Conservation (phyloP, 2,888 invertebrate species). For the Rutpela maculata region DNA sequence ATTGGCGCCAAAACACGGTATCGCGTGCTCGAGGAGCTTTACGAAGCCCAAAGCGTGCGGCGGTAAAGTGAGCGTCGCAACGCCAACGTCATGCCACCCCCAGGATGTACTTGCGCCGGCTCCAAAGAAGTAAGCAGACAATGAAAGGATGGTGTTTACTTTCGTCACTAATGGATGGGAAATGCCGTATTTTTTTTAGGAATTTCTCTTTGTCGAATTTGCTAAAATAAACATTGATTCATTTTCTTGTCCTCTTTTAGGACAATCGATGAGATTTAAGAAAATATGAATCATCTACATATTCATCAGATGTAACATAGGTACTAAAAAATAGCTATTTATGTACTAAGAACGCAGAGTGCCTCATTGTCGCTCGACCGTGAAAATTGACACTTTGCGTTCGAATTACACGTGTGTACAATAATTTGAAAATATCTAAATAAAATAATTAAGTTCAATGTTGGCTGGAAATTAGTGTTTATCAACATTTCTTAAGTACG, state of each 20-base stretch:
- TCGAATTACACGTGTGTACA: too few species aligned
- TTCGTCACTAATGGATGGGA: conserved; percentile 1
- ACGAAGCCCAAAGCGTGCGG: conserved; percentile 43
- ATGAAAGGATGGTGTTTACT: background rate
- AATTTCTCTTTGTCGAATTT: background rate
- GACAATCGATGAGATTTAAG: background rate
- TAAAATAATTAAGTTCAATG: too few species aligned
- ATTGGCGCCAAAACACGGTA: conserved; percentile 50
- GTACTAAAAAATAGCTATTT: too few species aligned
- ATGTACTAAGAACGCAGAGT: too few species aligned
- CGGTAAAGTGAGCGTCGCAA: conserved; percentile 59
- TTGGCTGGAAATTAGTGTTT: too few species aligned
- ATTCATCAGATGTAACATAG: too few species aligned
- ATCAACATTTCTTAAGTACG: too few species aligned
- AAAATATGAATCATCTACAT: background rate
- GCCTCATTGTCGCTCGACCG: too few species aligned
- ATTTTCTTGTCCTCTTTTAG: background rate
- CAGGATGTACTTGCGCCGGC: conserved; percentile 50
- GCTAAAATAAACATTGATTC: background rate
- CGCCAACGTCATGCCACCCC: conserved; percentile 58
- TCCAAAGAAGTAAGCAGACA: conserved; percentile 28
- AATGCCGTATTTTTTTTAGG: background rate
- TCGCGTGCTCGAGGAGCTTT: conserved; percentile 44
- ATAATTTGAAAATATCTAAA: too few species aligned
- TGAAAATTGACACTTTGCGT: too few species aligned